A percentile compares a stretch with the other conserved stretches of the same genome.
Conservation (phyloP, 1,140 invertebrate species). For the Leptinotarsa texana region DNA sequence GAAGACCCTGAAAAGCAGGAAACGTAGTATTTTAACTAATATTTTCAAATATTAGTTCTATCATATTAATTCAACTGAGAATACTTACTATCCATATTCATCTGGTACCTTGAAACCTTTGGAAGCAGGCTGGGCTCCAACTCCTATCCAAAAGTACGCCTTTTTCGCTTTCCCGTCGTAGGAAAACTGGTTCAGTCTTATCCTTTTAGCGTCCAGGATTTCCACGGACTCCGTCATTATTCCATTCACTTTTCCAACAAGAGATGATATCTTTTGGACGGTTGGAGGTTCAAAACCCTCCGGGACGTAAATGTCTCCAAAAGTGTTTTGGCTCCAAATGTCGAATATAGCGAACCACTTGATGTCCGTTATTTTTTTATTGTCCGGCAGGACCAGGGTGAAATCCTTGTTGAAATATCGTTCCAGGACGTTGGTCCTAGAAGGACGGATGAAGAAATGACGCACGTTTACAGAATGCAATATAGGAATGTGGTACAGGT, state of each 20-base stretch:
- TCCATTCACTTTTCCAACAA: conserved; percentile 70
- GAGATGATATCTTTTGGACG: conserved; percentile 70
- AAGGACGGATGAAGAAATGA: conserved; percentile 37
- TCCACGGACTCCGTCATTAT: conserved; percentile 74
- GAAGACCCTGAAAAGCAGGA: not conserved
- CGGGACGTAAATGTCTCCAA: conserved; percentile 88
- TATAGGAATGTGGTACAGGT: no score
- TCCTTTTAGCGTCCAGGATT: conserved; percentile 81
- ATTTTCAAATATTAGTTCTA: not conserved
- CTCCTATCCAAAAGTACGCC: conserved; percentile 86
- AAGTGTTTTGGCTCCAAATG: conserved; percentile 81
- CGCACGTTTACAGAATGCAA: no score
- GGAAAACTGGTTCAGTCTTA: conserved; percentile 73
- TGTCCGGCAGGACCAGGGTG: conserved; percentile 79
- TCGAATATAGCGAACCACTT: conserved; percentile 93
- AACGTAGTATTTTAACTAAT: conserved; percentile 7
- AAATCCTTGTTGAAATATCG: conserved; percentile 87
- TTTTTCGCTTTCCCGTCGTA: conserved; percentile 78
- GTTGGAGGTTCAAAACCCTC: conserved; percentile 89
- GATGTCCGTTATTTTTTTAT: conserved; percentile 84
- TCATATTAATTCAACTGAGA: no score
- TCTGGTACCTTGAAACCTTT: conserved; percentile 84
- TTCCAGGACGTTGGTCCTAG: conserved; percentile 83
- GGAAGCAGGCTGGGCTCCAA: conserved; percentile 77
- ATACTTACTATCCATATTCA: conserved; percentile 89